phyloP scores from a whole-genome alignment of 2,113 vertebrate species.

The Heterotis niloticus region DNA sequence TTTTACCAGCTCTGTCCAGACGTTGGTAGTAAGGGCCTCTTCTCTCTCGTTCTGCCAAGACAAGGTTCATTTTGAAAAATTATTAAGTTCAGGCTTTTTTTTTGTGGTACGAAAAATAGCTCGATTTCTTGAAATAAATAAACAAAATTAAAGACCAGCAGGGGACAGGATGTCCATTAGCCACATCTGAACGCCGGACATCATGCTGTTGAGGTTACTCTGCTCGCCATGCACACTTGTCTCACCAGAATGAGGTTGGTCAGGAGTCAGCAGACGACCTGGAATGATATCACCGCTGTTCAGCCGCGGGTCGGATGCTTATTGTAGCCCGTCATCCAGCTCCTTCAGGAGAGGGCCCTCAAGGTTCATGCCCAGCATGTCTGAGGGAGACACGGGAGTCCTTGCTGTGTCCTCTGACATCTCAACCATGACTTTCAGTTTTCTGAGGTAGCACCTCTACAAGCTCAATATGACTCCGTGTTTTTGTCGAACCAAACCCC shows the following conservation, averaged over 20 bases:
- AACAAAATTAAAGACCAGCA: too few relatives aligned
- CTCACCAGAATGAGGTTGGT: slow-evolving; percentile 93
- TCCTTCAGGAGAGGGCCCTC: slow-evolving; percentile 79
- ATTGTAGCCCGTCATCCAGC: slow-evolving; percentile 82
- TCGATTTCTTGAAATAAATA: too few relatives aligned
- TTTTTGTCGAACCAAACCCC: neutral
- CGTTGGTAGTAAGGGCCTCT: slow-evolving; percentile 85
- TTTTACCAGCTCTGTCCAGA: slow-evolving; percentile 94
- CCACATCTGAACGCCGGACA: fast-evolving
- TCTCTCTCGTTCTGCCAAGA: slow-evolving; percentile 81
- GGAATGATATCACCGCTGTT: slow-evolving; percentile 64
- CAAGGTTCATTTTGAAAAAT: neutral
- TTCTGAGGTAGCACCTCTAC: neutral
- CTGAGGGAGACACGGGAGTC: slow-evolving; percentile 32
- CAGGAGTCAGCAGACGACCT: slow-evolving; percentile 82
- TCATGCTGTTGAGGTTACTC: neutral
- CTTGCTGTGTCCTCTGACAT: neutral
- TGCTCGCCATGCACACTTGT: neutral
- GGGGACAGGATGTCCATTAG: too few relatives aligned
- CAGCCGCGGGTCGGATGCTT: slow-evolving; percentile 70
- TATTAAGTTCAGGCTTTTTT: neutral
- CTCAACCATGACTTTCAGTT: neutral
- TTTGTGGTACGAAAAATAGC: too few relatives aligned
- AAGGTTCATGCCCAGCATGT: slow-evolving; percentile 66
- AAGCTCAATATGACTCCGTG: neutral